Conservation (phyloP, 2,797 vertebrate genomes). For the Rhinophrynus dorsalis region DNA sequence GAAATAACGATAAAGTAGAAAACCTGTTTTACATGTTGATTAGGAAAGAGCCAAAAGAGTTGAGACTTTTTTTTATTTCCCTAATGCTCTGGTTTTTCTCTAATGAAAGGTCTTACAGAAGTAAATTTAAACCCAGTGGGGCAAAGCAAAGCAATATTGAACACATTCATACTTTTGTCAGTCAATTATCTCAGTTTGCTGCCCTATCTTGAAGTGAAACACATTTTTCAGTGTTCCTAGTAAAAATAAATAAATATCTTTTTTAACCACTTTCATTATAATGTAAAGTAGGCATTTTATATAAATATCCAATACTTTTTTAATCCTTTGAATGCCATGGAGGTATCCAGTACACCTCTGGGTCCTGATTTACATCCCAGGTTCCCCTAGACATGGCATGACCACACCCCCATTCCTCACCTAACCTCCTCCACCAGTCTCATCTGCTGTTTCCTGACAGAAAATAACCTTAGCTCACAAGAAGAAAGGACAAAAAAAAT, state of each 20-base stretch:
- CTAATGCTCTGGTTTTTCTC: slow-evolving; percentile 17
- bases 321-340: too few species aligned
- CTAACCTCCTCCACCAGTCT: too few species aligned
- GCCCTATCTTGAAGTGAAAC: slow-evolving; percentile 26
- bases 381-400: too few species aligned
- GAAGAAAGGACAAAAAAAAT: too few species aligned
- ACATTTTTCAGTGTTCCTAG: slow-evolving; percentile 13
- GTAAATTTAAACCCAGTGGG: background rate
- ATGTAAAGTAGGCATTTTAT: slow-evolving; percentile 7
- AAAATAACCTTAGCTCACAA: too few species aligned
- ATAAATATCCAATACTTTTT: too few species aligned
- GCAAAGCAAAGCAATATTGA: background rate
- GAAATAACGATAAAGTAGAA: too few species aligned
- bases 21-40: slow-evolving; percentile 21
- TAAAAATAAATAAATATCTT: background rate
- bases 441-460: too few species aligned
- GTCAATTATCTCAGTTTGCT: slow-evolving; percentile 18
- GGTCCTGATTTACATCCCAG: too few species aligned
- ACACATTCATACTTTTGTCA: slow-evolving; percentile 18
- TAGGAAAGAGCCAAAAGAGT: slow-evolving; percentile 25
- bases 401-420: too few species aligned
- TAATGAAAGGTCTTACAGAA: slow-evolving; percentile 2
- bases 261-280: slow-evolving; percentile 31
- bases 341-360: too few species aligned
- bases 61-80: slow-evolving; percentile 41